A percentile compares a stretch with the other conserved stretches of the same genome.
phyloP scores from a whole-genome alignment of 1,140 invertebrate genomes.

The Paramacrobiotus metropolitanus region DNA sequence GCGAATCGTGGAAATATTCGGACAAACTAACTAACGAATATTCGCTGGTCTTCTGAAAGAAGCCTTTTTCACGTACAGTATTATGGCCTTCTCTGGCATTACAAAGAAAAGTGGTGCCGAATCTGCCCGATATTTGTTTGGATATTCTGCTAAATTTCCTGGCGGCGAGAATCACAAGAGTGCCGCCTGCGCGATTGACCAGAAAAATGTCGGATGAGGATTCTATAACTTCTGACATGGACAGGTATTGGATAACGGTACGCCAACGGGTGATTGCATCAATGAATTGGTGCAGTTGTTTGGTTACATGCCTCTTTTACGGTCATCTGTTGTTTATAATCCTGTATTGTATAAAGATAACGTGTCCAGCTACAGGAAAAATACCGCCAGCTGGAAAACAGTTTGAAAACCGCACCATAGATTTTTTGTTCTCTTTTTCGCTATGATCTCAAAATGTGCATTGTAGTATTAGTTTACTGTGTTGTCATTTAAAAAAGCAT shows the following conservation, averaged over 20 bases:
- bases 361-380: conserved; percentile 78
- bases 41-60: conserved; percentile 75
- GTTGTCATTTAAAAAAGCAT: too few species aligned
- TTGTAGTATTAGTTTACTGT: too few species aligned
- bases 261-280: conserved; percentile 60
- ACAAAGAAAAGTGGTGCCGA: conserved; percentile 55
- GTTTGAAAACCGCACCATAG: too few species aligned
- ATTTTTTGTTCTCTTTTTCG: too few species aligned
- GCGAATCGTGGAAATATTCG: conserved; percentile 73
- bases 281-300: conserved; percentile 77
- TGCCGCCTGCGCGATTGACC: conserved; percentile 81
- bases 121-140: conserved; percentile 75
- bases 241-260: conserved; percentile 9
- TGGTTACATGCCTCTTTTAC: conserved; percentile 77
- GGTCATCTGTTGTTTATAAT: conserved; percentile 68
- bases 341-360: conserved; percentile 83
- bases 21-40: conserved; percentile 91
- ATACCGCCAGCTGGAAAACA: conserved; percentile 78
- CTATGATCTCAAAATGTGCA: too few species aligned
- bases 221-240: conserved; percentile 12
- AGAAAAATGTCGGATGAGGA: conserved; percentile 69
- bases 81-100: conserved; percentile 48
- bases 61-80: conserved; percentile 68
- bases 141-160: conserved; percentile 92
- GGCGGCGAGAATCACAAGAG: conserved; percentile 66